Evolutionary conservation across 2,888 invertebrate genomes (phyloP).

Genomic region (Biston betularia): DNA sequence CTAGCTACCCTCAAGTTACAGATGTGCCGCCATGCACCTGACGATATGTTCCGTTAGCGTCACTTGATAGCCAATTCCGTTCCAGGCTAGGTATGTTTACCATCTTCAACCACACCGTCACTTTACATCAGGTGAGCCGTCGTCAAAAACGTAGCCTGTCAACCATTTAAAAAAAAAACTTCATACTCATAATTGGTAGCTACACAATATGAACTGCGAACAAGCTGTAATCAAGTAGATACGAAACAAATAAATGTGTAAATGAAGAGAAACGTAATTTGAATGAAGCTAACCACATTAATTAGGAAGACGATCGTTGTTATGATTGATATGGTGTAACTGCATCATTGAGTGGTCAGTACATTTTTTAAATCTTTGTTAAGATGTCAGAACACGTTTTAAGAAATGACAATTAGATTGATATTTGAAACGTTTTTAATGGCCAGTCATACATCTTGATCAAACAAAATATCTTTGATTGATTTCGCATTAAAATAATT

Average conservation of each 20-base stretch:
- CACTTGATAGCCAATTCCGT: too few species aligned
- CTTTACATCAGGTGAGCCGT: too few species aligned
- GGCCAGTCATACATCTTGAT: not conserved
- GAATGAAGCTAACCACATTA: constrained; percentile 21
- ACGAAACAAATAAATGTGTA: constrained; percentile 22
- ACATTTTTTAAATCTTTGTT: not conserved
- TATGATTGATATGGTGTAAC: not conserved
- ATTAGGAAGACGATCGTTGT: constrained; percentile 11
- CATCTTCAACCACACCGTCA: too few species aligned
- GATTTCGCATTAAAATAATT: not conserved
- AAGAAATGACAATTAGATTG: not conserved
- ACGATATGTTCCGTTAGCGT: too few species aligned
- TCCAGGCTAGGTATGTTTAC: too few species aligned
- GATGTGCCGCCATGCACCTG: too few species aligned
- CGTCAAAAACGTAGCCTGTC: too few species aligned
- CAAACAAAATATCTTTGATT: not conserved
- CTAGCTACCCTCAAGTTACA: too few species aligned
- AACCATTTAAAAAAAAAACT: too few species aligned
- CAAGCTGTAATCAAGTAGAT: constrained; percentile 12
- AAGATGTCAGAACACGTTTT: not conserved
- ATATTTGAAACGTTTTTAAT: not conserved
- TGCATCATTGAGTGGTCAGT: constrained; percentile 1
- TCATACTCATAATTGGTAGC: too few species aligned
- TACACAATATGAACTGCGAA: not conserved
- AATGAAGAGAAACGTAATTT: constrained; percentile 24